Percentiles rank a stretch among this genome's conserved stretches.
Evolutionary conservation across 2,888 invertebrate species (phyloP).

Genomic region (Acronicta alni): DNA sequence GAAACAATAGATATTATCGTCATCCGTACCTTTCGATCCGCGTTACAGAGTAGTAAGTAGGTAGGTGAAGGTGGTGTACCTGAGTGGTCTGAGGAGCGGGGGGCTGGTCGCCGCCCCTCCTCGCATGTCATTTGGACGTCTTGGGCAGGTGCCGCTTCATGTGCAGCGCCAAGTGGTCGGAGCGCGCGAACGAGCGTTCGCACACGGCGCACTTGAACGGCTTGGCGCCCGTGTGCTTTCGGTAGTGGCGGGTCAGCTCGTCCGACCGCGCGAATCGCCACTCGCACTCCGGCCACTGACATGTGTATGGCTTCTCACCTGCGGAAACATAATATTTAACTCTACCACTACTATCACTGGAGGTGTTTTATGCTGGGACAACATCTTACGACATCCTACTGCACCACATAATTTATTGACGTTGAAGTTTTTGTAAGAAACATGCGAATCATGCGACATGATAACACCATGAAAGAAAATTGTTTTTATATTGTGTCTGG

Average conservation of each 20-base stretch:
- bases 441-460: no score
- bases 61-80: slow-evolving; percentile 58
- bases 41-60: neutral
- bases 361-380: no score
- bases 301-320: slow-evolving; percentile 99
- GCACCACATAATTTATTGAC: no score
- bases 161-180: slow-evolving; percentile 98
- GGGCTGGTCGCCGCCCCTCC: slow-evolving; percentile 84
- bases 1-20: no score
- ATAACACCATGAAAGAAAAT: no score
- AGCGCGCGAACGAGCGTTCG: slow-evolving; percentile 97
- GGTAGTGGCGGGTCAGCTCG: slow-evolving; percentile 98
- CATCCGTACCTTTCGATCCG: neutral
- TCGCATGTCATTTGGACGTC: slow-evolving; percentile 91
- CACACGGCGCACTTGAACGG: slow-evolving; percentile 99
- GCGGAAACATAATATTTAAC: slow-evolving; percentile 48
- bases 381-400: no score
- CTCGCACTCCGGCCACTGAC: slow-evolving; percentile 99
- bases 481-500: no score
- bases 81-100: slow-evolving; percentile 77
- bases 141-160: slow-evolving; percentile 99
- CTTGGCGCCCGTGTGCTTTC: slow-evolving; percentile 99
- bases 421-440: no score
- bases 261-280: slow-evolving; percentile 99
- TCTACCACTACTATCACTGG: slow-evolving; percentile 3